These are phyloP conservation scores for Cygnus olor DNA, from an alignment of 2,797 vertebrate genomes.

Conservation along the genomic window DNA sequence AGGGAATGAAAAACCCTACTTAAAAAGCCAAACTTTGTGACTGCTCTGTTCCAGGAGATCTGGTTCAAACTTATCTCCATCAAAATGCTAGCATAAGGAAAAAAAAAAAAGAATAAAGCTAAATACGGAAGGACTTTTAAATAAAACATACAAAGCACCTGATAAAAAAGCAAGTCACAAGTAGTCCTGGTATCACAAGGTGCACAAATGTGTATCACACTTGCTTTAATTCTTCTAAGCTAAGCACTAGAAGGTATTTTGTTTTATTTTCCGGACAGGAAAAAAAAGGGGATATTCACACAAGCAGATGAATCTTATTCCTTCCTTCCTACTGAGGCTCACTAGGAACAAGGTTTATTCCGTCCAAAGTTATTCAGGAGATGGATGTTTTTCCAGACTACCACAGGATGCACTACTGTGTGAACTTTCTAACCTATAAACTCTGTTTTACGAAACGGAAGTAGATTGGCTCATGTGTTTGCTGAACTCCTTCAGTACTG, in stretches of 20 bases:
- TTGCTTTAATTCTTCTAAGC: not conserved
- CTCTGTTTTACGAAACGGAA: conserved; percentile 45
- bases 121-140: not conserved
- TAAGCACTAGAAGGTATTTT: not conserved
- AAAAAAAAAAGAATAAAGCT: not conserved
- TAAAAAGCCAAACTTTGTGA: not conserved
- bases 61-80: not conserved
- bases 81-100: not conserved
- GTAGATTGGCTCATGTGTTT: not conserved
- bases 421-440: conserved; percentile 56
- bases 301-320: conserved; percentile 23
- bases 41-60: not conserved
- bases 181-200: not conserved
- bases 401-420: conserved; percentile 44
- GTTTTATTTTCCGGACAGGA: not conserved
- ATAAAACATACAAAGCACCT: not conserved
- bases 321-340: conserved; percentile 44
- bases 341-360: conserved; percentile 5
- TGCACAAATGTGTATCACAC: not conserved
- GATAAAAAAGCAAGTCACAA: not conserved
- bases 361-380: conserved; percentile 27
- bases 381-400: conserved; percentile 57
- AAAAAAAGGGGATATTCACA: not conserved
- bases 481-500: conserved; percentile 7
- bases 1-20: not conserved